Base-by-base conservation (phyloP, 1,140 invertebrate species). In the Holotrichia oblita region DNA sequence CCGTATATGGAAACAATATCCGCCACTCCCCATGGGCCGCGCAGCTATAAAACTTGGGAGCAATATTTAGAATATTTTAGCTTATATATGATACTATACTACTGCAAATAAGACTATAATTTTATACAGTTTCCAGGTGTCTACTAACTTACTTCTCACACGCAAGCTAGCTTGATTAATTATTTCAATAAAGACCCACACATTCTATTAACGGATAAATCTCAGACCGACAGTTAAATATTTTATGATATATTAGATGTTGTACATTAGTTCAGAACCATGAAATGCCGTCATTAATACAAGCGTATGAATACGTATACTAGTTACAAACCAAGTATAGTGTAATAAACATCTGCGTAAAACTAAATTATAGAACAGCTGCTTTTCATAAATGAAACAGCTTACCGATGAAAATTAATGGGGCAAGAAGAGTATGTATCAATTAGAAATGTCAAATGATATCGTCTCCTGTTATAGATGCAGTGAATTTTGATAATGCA, bases 391-490 rank as follows among this genome's bases (percentile, higher is more conserved):
- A 69, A 34, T 14, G 61, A 27, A 69, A 69, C 61, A 27, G 27
- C 22, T 6, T 55, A 20, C 20, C 61, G 61, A 34, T 69, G 22
- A 34, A 69, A 69, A 69, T 69, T 69, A 69, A 69, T 69, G 61
- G 61, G 22, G 24, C 22, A 20, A 69, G 61, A 27, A 69, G 14
- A 34, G 61, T 20, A 69, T 20, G 61, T 69, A 27, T 27, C 61
- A 69, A 69, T 69, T 69, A 69, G 61, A 22, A 69, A 69, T 69
- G 61, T 69, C 17, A 69, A 69, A 69, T 69, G 20, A 69, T 6
- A 8, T 20, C 61, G 22, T 20, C 22, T 69, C 22, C 27, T 69
- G 24, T 69, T 6, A 22, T 14, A 69, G 17, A 20, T 0, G 61
- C 10, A 24, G 4, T 24, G 61, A 6, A 22, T 20, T 55, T 17